Evolutionary conservation across 2,888 invertebrate species (phyloP), one percentile per base, ranked within the genome.

Genomic region (Euplexia lucipara): DNA sequence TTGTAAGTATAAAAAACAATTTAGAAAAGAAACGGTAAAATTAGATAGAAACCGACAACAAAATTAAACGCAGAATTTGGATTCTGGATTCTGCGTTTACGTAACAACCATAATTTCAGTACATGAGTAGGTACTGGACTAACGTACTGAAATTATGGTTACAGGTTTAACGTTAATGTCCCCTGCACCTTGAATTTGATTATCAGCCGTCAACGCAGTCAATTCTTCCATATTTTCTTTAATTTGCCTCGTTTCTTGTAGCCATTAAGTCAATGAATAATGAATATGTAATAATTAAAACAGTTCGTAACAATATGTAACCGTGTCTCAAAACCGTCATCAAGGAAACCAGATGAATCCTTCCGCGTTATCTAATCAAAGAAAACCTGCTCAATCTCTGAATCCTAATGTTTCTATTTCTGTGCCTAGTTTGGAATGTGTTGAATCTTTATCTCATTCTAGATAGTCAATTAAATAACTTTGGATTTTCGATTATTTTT

Each of bases 301-400:
- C 9, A 16, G 12, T 34, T 16, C 2, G 2, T 51, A 39, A 7
- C 8, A 26, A 26, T 7, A 20, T 32, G 10, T 59, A 26, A 18
- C n/a, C 9, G 48, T 57, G 18, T 34, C n/a, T 39, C 16, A 10
- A 41, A 41, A n/a, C 34, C 1, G n/a, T 35, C 12, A 42, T 70
- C 14, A 20, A 32, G 32, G 32, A 53, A 68, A 39, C 41, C 32
- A 20, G 10, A 57, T 34, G 22, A 44, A 49, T 75, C 32, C 44
- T 51, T 49, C 39, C 39, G 45, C 10, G 22, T 70, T 70, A 73
- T 69, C 70, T 75, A 59, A 73, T 69, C 75, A 16, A 8, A 18
- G 8, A 16, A 70, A 69, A 54, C 75, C 62, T 72, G 72, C 32
- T 48, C 30, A 62, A 72, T 75, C 75, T 54, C n/a, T 68, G 32